Evolutionary conservation across 2,113 vertebrate species (phyloP).

Genomic region (Pitta sordida): DNA sequence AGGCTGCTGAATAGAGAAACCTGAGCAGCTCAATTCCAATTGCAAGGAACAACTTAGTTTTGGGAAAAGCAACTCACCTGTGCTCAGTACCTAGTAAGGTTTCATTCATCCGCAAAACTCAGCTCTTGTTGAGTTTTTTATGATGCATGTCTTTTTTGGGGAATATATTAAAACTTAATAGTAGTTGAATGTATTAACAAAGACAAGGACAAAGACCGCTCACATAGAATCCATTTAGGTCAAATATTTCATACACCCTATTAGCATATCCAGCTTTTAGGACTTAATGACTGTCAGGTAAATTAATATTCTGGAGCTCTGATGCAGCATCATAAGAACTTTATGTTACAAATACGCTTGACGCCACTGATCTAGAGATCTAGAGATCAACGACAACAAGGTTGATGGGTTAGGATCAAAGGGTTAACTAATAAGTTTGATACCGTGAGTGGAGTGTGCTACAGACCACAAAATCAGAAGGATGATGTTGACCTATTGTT

Average conservation of each 20-base stretch:
- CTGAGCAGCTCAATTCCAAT: not conserved
- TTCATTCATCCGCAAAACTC: not conserved
- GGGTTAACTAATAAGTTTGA: too few relatives aligned
- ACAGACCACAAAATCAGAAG: too few relatives aligned
- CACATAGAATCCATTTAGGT: not conserved
- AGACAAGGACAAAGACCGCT: not conserved
- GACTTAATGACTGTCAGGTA: not conserved
- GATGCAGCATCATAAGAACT: not conserved
- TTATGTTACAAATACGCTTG: too few relatives aligned
- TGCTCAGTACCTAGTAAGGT: not conserved
- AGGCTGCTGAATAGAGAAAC: not conserved
- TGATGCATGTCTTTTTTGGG: not conserved
- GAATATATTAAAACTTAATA: not conserved
- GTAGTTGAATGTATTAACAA: not conserved
- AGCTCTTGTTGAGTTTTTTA: not conserved
- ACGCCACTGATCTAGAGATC: too few relatives aligned
- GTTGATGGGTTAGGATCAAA: too few relatives aligned
- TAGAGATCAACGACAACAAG: too few relatives aligned
- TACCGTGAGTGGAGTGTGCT: too few relatives aligned
- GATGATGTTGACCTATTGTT: too few relatives aligned
- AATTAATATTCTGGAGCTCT: not conserved
- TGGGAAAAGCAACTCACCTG: not conserved
- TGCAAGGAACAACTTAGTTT: not conserved
- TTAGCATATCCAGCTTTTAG: not conserved
- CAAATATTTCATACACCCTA: not conserved